phyloP scores from a whole-genome alignment of 2,113 vertebrate genomes.

The Anguilla rostrata region DNA sequence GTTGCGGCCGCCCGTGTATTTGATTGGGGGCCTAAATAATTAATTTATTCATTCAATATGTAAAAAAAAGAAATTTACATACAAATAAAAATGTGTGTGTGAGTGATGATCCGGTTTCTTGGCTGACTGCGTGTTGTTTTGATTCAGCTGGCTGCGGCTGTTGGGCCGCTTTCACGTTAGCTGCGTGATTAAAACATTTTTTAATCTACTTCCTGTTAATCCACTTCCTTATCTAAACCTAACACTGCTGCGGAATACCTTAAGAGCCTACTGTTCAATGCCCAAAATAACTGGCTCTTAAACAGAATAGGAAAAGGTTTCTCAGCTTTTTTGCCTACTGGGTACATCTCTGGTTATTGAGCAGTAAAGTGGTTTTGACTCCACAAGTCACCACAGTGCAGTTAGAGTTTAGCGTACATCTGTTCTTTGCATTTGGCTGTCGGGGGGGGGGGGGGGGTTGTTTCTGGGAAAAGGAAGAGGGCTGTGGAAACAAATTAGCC shows the following conservation, averaged over 20 bases:
- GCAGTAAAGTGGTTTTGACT: conserved; percentile 44
- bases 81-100: background rate
- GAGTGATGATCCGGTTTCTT: background rate
- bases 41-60: background rate
- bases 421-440: background rate
- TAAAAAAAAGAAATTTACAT: background rate
- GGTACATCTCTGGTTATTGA: conserved; percentile 58
- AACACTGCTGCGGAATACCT: background rate
- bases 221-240: background rate
- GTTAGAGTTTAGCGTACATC: background rate
- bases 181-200: background rate
- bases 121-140: background rate
- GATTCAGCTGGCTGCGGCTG: background rate
- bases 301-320: background rate
- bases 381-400: background rate
- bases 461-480: background rate
- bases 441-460: no score
- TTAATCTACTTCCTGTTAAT: background rate
- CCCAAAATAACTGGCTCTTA: background rate
- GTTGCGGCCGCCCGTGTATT: background rate
- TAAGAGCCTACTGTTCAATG: background rate
- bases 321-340: conserved; percentile 36
- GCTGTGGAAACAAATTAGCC: background rate
- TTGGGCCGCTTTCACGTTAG: background rate
- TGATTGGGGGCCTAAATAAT: background rate